These are phyloP conservation scores for Amblyraja radiata DNA, from an alignment of 2,797 vertebrate genomes.

Conservation along the genomic window DNA sequence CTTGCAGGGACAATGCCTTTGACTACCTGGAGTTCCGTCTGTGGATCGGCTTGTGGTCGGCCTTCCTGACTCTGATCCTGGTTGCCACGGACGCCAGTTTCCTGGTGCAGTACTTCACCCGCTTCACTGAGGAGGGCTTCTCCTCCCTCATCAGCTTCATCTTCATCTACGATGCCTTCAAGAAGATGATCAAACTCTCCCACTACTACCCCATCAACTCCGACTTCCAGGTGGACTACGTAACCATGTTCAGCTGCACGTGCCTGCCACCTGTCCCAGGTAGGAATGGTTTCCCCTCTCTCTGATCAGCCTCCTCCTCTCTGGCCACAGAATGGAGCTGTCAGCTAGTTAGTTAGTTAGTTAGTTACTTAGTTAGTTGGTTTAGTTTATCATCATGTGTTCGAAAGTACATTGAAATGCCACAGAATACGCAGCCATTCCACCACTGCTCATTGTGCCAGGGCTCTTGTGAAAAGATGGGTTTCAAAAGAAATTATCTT, in stretches of 20 bases:
- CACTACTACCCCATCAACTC: slow-evolving; percentile 88
- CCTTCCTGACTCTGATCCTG: slow-evolving; percentile 79
- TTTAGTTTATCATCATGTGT: too few species aligned
- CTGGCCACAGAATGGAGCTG: too few species aligned
- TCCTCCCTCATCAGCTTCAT: slow-evolving; percentile 98
- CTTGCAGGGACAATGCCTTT: slow-evolving; percentile 73
- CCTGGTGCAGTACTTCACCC: slow-evolving; percentile 94
- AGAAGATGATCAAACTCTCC: slow-evolving; percentile 93
- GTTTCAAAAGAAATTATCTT: too few species aligned
- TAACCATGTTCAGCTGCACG: slow-evolving; percentile 79
- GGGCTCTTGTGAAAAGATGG: too few species aligned
- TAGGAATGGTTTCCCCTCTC: slow-evolving; percentile 50
- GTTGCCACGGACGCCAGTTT: slow-evolving; percentile 93
- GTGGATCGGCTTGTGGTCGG: slow-evolving; percentile 97
- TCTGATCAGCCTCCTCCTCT: too few species aligned
- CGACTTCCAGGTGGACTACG: slow-evolving; percentile 65
- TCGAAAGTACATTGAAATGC: too few species aligned
- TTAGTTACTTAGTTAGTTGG: too few species aligned
- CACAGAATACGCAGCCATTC: too few species aligned
- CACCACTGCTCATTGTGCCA: too few species aligned
- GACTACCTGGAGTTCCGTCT: slow-evolving; percentile 95
- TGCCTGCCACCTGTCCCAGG: slow-evolving; percentile 73
- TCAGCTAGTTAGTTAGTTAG: too few species aligned
- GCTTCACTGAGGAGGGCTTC: slow-evolving; percentile 96
- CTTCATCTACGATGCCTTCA: slow-evolving; percentile 96